Evolutionary conservation across 2,113 vertebrate species (phyloP), one percentile per base, ranked within the genome.

Genomic region (Perca schrenkii): DNA sequence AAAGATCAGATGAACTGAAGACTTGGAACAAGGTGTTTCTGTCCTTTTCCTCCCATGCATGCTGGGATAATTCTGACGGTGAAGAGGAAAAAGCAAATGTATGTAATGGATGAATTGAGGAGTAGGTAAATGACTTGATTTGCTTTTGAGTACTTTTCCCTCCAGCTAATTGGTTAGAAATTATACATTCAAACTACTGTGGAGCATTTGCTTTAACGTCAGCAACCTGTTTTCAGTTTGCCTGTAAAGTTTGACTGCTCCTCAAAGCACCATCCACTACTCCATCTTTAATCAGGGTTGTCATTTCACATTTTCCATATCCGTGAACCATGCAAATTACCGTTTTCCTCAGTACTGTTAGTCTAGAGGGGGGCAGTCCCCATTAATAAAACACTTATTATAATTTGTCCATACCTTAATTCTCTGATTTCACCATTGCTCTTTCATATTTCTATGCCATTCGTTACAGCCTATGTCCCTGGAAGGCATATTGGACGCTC

Each of bases 361-460:
- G 65, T 74, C 82, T 80, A 21, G 25, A 85, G 83, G 79, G 87
- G 79, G 77, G 63, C 46, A 61, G 46, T 80, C 65, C 17, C 85
- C 65, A 70, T 80, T 84, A 85, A 89, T 85, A 85, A 88, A 92
- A 91, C 79, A 84, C 56, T 77, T 75, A 84, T 91, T 88, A 76
- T 89, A 70, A 88, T 88, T 86, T 86, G 82, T 92, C 74, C 85
- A 90, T 92, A 91, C 84, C 60, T 85, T 82, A 54, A 60, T 76
- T 74, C 78, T 84, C 61, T 84, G 52, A 88, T 91, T 91, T 92
- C 90, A 91, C 79, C 78, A 77, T 87, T 46, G 40, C 77, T 73
- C 87, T 85, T 94, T 93, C 84, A 91, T 91, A 86, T 88, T 90
- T 91, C 84, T 68, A 58, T 86, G 22, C 77, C 89, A 93, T 94